Base-by-base conservation (phyloP, 2,888 invertebrate species). In the Acleris literana region DNA sequence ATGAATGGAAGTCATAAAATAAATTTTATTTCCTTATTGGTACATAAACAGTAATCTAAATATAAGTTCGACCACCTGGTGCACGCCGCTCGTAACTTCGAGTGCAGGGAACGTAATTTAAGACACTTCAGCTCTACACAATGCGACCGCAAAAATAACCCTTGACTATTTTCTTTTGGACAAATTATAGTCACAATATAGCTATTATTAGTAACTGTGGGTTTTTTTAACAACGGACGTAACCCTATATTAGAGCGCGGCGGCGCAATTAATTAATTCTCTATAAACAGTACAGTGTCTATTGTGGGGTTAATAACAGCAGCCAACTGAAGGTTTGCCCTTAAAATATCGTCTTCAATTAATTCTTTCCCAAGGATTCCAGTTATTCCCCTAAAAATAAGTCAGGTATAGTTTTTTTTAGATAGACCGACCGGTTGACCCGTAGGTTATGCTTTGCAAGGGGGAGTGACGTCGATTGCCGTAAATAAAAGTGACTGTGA, bases 51-150 rank as follows among this genome's bases (percentile, higher is more conserved):
- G 81, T 74, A 76, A 78, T 83, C 81, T 86, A 82, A 85, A 90
- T 89, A 91, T 91, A 91, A 81, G 78, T 76, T 68, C 80, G 86
- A 80, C 90, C 92, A 92, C 91, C 91, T 91, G 91, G 92, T 81
- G 82, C 81, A 84, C 80, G 81, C 78, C 39, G 76, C 79, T 83
- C 73, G 74, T 71, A 75, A 80, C 79, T 83, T 83, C 78, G 79
- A 88, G 86, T 85, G 84, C 77, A 77, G 80, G 80, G 82, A 79
- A 78, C 78, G 76, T 90, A 85, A 90, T 91, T 91, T 90, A 91
- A 87, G 82, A 78, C 77, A 74, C 78, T 81, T 80, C 76, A 79
- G 76, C 73, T 78, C 74, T 69, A 85, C 81, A 88, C 87, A 90
- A 88, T 87, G 81, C 84, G 72, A 85, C 90, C 88, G 90, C 91